Evolutionary conservation across 2,888 invertebrate genomes (phyloP).

Genomic region (Cataglyphis cursor): DNA sequence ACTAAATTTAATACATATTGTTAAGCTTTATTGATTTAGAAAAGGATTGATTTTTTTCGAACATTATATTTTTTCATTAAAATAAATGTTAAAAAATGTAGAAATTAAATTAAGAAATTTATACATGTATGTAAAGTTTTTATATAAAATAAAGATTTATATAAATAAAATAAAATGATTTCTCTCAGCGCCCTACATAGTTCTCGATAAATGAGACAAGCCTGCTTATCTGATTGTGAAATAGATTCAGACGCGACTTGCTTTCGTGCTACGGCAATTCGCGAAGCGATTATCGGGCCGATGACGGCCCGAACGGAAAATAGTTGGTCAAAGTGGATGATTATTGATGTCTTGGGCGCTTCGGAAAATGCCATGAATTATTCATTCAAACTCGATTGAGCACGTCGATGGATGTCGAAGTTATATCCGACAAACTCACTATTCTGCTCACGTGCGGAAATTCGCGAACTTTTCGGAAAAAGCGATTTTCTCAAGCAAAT

Average conservation of each 20-base stretch:
- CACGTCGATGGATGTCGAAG: conserved; percentile 57
- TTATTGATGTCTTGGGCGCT: conserved; percentile 56
- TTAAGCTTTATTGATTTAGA: background rate
- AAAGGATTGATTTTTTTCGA: background rate
- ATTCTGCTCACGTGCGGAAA: conserved; percentile 43
- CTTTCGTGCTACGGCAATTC: conserved; percentile 24
- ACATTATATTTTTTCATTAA: background rate
- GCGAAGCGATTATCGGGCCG: conserved; percentile 52
- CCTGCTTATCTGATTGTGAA: background rate
- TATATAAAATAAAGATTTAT: background rate
- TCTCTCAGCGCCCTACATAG: background rate
- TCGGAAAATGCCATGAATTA: conserved; percentile 66
- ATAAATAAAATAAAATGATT: background rate
- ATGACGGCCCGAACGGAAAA: conserved; percentile 29
- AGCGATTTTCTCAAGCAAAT: background rate
- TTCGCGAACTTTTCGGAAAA: conserved; percentile 46
- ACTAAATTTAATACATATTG: background rate
- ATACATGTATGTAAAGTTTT: too few species aligned
- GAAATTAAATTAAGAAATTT: background rate
- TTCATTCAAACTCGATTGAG: conserved; percentile 55
- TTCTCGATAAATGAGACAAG: background rate
- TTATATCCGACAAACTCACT: conserved; percentile 57
- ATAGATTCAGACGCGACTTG: background rate
- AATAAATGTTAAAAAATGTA: background rate
- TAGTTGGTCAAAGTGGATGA: conserved; percentile 58